Evolutionary conservation across 2,888 invertebrate genomes (phyloP), one percentile per base, ranked within the genome.

Genomic region (Aspidiotus rigidus): DNA sequence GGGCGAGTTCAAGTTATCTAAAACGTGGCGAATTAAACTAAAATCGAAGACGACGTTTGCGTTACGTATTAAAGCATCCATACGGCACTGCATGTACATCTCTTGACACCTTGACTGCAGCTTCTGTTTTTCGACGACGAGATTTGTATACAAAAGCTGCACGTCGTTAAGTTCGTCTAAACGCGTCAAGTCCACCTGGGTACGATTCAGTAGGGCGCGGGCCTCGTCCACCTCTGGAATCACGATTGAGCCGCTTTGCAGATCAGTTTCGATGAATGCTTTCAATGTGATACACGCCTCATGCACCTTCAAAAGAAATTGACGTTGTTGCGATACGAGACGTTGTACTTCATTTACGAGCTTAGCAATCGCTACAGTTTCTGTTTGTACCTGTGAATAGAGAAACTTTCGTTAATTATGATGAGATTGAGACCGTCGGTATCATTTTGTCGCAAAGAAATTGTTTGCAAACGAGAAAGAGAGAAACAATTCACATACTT

Each of bases 281-380:
- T 88, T 88, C 62, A 89, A 78, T 71, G 86, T 85, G 61, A 86
- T 85, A 77, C 88, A 86, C 54, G 88, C 86, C 76, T 89, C 88
- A 72, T 87, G 80, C 62, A 88, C 85, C 77, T 87, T 86, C 72
- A 87, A 81, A 72, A 87, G 78, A 77, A 87, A 87, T 75, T 87
- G 85, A 74, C 88, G 83, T 77, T 87, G 87, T 75, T 86, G 85
- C 78, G 83, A 80, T 71, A 85, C 84, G 75, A 87, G 79, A 76
- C 86, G 83, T 78, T 88, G 86, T 72, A 87, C 85, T 76, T 88
- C 86, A 73, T 83, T 80, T 73, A 87, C 80, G 77, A 86, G 82
- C 77, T 86, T 87, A 72, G 85, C 84, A 81, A 86, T 85, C 72
- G 85, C 83, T 72, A 83, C 81, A 74, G 87, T 78, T 76, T 88